Base-by-base conservation (phyloP, 2,888 invertebrate species). In the Drosophila glabriapex region DNA sequence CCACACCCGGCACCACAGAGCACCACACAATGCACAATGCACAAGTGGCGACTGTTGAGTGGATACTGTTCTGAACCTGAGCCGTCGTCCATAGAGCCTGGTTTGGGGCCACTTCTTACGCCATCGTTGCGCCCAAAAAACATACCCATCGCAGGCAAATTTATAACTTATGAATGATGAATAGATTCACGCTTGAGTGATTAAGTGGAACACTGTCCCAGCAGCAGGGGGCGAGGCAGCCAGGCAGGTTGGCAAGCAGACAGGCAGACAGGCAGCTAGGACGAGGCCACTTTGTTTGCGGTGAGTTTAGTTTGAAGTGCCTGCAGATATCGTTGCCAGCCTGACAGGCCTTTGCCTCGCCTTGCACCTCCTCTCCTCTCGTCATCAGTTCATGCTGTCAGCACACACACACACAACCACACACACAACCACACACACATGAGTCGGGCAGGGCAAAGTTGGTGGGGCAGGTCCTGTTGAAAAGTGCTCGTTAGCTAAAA, bases 161-260 rank as follows among this genome's bases (percentile, higher is more conserved):
- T 89, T 90, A 90, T 89, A 90, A 90, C 88, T 89, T 89, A 90
- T 89, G 89, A 91, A 91, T 89, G 89, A 87, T 87, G 88, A 87
- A 91, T 86, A 91, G 88, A 91, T 91, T 91, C 83, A 85, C 87
- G 86, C 86, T 91, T 86, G 91, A 91, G 89, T 90, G 91, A 91
- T 91, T 91, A 91, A 91, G 85, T 91, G 81, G 91, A 89, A 78
- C 91, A 91, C 64, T 53, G 62, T 56, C 56, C 56, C n/a, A 14
- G 35, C 6, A 5, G 28, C 25, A 28, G 61, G 14, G 16, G 39
- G 46, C 2, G 29, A 28, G 29, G 29, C 55, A 10, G 25, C 7
- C 56, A 33, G 41, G 35, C 46, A 16, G 25, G 14, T 50, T 28
- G 29, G 29, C 46, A 63, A 49, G 28, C 52, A 63, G 71, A 61